These are phyloP conservation scores for Drosophila setosimentum DNA, from an alignment of 2,888 invertebrate species.

Conservation along the genomic window DNA sequence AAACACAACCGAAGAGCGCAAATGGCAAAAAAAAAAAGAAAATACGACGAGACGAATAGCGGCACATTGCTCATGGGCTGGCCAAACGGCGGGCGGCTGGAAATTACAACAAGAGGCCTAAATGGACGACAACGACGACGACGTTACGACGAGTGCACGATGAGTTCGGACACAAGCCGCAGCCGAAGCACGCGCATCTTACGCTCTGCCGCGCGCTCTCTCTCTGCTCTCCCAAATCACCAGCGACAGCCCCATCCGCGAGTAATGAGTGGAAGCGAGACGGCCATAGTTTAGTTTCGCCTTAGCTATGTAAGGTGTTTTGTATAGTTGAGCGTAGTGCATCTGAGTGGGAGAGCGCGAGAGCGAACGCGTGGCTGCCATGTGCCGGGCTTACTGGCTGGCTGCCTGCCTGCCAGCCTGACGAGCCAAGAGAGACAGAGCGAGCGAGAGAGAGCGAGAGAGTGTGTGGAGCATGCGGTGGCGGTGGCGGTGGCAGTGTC, in stretches of 20 bases:
- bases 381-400: constrained; percentile 76
- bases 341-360: constrained; percentile 77
- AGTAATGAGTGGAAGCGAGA: constrained; percentile 54
- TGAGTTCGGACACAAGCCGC: constrained; percentile 38
- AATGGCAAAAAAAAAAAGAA: constrained; percentile 25
- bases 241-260: constrained; percentile 7
- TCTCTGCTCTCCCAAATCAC: constrained; percentile 28
- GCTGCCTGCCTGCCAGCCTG: constrained; percentile 42
- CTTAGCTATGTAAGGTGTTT: constrained; percentile 74
- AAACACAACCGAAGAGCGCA: constrained; percentile 59
- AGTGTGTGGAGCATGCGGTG: constrained; percentile 24
- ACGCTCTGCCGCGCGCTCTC: constrained; percentile 56
- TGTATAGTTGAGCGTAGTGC: constrained; percentile 75
- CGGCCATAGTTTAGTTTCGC: constrained; percentile 71
- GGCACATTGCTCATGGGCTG: constrained; percentile 68
- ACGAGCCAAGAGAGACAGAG: constrained; percentile 42
- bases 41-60: constrained; percentile 65
- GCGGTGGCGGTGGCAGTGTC: constrained; percentile 11
- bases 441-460: constrained; percentile 37
- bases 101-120: constrained; percentile 75
- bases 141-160: constrained; percentile 42
- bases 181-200: constrained; percentile 71
- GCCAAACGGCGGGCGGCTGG: constrained; percentile 64
- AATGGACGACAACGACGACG: constrained; percentile 58
- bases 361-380: constrained; percentile 68